Conservation (phyloP, 2,888 invertebrate genomes). For the Frankliniella intonsa region DNA sequence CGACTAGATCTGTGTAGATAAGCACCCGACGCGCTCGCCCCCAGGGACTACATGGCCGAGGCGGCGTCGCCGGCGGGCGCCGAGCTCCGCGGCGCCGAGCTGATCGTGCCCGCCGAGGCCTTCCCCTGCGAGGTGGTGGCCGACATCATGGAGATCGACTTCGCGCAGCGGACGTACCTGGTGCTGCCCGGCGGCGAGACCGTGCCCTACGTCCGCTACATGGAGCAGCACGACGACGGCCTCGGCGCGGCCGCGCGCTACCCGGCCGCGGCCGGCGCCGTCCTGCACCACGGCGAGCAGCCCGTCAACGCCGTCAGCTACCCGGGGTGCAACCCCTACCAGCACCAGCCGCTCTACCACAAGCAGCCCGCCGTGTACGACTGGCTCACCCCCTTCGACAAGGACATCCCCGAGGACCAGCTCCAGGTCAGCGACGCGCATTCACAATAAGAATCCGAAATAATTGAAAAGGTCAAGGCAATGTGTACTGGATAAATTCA, state of each 20-base stretch:
- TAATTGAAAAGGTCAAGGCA: no score
- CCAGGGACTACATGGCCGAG: not conserved
- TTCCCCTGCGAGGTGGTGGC: constrained; percentile 2
- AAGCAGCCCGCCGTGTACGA: constrained; percentile 18
- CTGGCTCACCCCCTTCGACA: not conserved
- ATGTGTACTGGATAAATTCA: no score
- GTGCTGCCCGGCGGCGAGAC: not conserved
- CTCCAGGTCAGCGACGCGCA: not conserved
- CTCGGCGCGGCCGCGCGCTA: not conserved
- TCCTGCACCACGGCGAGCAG: not conserved
- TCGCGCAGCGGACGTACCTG: not conserved
- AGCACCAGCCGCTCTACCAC: constrained; percentile 8
- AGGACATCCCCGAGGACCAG: not conserved
- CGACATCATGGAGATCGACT: not conserved
- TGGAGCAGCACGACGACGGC: not conserved
- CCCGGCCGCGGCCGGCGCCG: not conserved
- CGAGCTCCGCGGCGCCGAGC: not conserved
- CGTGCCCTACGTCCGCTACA: not conserved
- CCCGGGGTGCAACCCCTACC: constrained; percentile 14
- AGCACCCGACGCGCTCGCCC: no score
- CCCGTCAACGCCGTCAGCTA: not conserved
- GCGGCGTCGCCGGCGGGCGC: not conserved
- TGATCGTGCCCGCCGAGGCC: constrained; percentile 8
- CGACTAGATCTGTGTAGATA: no score
- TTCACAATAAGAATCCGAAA: no score